These are phyloP conservation scores for Cataglyphis cursor DNA, from an alignment of 2,888 invertebrate species.

Conservation along the genomic window DNA sequence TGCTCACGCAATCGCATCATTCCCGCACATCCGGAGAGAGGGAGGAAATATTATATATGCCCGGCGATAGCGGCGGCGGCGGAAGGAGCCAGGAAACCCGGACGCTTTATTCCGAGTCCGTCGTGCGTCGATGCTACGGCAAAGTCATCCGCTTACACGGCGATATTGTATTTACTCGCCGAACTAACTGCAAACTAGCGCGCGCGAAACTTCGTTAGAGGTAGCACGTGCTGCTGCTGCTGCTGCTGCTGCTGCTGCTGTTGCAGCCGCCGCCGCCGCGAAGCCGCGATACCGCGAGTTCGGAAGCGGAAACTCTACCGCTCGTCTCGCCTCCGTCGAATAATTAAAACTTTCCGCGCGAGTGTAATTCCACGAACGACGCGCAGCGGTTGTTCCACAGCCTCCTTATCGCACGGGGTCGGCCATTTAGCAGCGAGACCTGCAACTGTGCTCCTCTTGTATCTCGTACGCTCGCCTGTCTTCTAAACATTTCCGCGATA, in stretches of 20 bases:
- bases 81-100: slow-evolving; percentile 12
- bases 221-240: slow-evolving; percentile 61
- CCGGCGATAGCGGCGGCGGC: background rate
- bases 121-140: slow-evolving; percentile 40
- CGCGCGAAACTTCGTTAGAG: slow-evolving; percentile 61
- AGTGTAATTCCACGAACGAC: slow-evolving; percentile 62
- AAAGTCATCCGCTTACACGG: slow-evolving; percentile 60
- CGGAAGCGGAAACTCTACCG: slow-evolving; percentile 49
- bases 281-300: slow-evolving; percentile 60
- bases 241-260: background rate
- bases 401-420: slow-evolving; percentile 48
- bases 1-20: slow-evolving; percentile 8
- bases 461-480: background rate
- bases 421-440: slow-evolving; percentile 45
- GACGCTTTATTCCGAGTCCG: slow-evolving; percentile 44
- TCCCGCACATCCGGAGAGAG: background rate
- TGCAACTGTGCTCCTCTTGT: slow-evolving; percentile 35
- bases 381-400: slow-evolving; percentile 38
- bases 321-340: slow-evolving; percentile 66
- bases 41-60: background rate
- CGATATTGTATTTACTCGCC: slow-evolving; percentile 70
- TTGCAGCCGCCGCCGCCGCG: slow-evolving; percentile 25
- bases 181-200: slow-evolving; percentile 67
- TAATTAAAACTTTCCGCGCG: slow-evolving; percentile 72
- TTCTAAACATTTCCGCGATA: background rate